Percentiles rank a stretch among this genome's conserved stretches.
These are phyloP conservation scores for Brachystomella parvula DNA, from an alignment of 1,140 invertebrate species.

Conservation along the genomic window DNA sequence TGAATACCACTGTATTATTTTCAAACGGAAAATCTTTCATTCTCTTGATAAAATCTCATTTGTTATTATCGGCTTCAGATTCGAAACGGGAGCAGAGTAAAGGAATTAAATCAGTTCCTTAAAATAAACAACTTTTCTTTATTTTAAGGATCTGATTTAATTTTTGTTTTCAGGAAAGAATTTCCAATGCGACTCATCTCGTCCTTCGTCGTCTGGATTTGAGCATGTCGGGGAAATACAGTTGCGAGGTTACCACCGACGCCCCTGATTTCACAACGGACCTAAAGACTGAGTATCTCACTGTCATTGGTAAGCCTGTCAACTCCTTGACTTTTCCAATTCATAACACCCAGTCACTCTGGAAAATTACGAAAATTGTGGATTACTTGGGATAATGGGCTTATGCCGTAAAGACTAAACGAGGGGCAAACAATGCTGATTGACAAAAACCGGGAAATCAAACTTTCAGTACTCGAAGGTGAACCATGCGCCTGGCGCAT, in stretches of 20 bases:
- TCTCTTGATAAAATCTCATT: too few species aligned
- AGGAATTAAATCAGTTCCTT: too few species aligned
- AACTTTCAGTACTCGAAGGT: background rate
- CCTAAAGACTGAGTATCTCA: slow-evolving; percentile 55
- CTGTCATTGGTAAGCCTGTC: slow-evolving; percentile 61
- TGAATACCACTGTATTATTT: too few species aligned
- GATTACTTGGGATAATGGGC: background rate
- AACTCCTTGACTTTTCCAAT: background rate
- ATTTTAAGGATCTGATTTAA: slow-evolving; percentile 16
- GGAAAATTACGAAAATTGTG: background rate
- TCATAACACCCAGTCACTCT: background rate
- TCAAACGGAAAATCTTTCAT: too few species aligned
- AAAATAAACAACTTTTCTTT: background rate
- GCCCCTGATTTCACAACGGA: slow-evolving; percentile 63
- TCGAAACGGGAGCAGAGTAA: too few species aligned
- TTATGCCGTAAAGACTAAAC: background rate
- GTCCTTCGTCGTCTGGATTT: slow-evolving; percentile 62
- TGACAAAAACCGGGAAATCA: background rate
- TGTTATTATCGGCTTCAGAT: too few species aligned
- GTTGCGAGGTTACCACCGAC: slow-evolving; percentile 76
- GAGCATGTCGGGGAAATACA: slow-evolving; percentile 67
- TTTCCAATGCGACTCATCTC: slow-evolving; percentile 66
- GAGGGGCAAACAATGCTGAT: background rate
- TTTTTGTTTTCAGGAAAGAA: slow-evolving; percentile 53
- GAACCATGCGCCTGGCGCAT: background rate